phyloP scores from a whole-genome alignment of 2,888 invertebrate species.

The Cotesia congregata region DNA sequence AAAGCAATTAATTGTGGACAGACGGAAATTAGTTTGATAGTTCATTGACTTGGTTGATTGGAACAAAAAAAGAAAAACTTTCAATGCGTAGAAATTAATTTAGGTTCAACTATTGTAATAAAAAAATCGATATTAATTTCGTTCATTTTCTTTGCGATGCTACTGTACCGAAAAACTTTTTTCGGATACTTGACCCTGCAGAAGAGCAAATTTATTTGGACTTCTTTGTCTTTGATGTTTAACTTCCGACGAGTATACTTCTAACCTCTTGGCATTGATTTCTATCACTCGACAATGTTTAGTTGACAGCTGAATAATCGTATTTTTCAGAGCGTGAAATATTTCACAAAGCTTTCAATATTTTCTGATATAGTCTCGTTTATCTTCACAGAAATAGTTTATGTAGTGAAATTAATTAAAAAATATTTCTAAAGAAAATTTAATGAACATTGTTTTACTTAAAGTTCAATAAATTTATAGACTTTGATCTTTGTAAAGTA shows the following conservation, averaged over 20 bases:
- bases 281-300: conserved; percentile 7
- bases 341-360: not conserved
- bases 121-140: conserved; percentile 11
- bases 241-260: conserved; percentile 32
- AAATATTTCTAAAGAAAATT: too few species aligned
- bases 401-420: not conserved
- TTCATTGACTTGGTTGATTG: not conserved
- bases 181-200: not conserved
- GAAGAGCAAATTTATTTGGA: conserved; percentile 41
- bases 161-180: not conserved
- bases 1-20: not conserved
- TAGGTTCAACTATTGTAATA: conserved; percentile 1
- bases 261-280: conserved; percentile 11
- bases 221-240: conserved; percentile 43
- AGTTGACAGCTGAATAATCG: not conserved
- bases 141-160: not conserved
- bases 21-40: conserved; percentile 7
- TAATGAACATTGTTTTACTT: too few species aligned
- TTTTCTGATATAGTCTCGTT: not conserved
- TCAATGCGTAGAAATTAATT: not conserved
- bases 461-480: too few species aligned
- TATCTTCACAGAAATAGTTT: not conserved
- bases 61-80: not conserved
- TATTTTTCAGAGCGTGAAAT: not conserved
- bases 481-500: too few species aligned